Evolutionary conservation across 2,797 vertebrate species (phyloP).

Genomic region (Diplodus sargus): DNA sequence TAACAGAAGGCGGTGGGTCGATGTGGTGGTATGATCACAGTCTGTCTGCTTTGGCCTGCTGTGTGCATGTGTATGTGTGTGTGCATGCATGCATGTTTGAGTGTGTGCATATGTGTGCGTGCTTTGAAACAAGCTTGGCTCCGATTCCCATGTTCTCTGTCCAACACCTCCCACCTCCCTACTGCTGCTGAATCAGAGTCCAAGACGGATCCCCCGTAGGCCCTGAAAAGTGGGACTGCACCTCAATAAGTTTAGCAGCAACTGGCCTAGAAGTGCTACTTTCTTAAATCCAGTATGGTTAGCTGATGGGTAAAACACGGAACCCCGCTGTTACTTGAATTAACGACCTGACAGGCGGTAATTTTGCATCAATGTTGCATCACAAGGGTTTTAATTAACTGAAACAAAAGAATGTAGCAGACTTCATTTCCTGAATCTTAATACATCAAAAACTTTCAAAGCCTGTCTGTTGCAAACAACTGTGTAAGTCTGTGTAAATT

Average conservation of each 20-base stretch:
- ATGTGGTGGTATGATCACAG: conserved; percentile 63
- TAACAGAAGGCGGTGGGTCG: conserved; percentile 77
- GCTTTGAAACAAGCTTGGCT: conserved; percentile 69
- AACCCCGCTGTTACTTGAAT: conserved; percentile 29
- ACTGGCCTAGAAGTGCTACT: conserved; percentile 47
- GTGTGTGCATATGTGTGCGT: conserved; percentile 38
- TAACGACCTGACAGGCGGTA: conserved; percentile 39
- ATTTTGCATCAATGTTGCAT: conserved; percentile 52
- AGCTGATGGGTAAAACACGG: conserved; percentile 32
- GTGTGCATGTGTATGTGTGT: conserved; percentile 40
- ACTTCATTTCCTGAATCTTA: conserved; percentile 37
- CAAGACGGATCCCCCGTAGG: conserved; percentile 64
- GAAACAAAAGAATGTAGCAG: conserved; percentile 47
- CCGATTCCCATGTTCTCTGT: conserved; percentile 39
- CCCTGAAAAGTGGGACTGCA: conserved; percentile 58
- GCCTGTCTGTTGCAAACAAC: background rate
- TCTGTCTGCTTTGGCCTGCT: conserved; percentile 73
- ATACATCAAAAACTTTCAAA: conserved; percentile 27
- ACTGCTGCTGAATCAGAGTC: conserved; percentile 64
- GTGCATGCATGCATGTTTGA: conserved; percentile 11
- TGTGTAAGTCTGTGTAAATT: conserved; percentile 21
- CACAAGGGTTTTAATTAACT: conserved; percentile 51
- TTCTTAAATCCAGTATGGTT: conserved; percentile 20
- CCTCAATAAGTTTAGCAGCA: conserved; percentile 51
- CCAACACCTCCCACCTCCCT: conserved; percentile 77